phyloP scores from a whole-genome alignment of 2,797 vertebrate species.

The Perdix hodgsoniae region DNA sequence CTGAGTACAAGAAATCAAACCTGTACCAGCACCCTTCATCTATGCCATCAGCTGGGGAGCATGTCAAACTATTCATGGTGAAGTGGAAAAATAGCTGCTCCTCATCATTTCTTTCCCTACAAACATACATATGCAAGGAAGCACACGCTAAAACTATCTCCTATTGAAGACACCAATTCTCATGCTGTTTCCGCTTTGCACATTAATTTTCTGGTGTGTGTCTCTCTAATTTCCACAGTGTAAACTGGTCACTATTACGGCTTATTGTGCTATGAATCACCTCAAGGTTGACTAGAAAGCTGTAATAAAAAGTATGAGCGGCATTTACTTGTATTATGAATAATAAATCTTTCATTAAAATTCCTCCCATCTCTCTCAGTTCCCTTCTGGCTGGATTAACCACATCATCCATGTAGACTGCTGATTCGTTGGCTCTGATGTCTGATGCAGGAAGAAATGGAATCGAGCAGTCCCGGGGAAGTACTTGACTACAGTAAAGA shows the following conservation, averaged over 20 bases:
- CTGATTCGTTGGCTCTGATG: neutral
- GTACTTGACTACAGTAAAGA: neutral
- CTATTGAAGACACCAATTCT: neutral
- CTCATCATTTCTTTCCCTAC: neutral
- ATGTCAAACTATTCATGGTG: neutral
- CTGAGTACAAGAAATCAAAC: neutral
- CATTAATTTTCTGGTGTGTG: neutral
- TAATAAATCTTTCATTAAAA: slow-evolving; percentile 32
- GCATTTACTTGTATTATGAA: slow-evolving; percentile 2
- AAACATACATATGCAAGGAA: neutral
- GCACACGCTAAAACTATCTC: neutral
- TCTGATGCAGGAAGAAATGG: neutral
- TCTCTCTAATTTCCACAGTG: neutral
- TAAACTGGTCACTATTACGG: neutral
- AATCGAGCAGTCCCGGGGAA: neutral
- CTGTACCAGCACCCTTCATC: neutral
- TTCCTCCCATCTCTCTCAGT: neutral
- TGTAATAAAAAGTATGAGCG: neutral
- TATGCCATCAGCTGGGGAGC: neutral
- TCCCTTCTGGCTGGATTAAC: slow-evolving; percentile 34
- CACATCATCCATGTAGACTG: neutral
- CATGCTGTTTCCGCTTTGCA: neutral
- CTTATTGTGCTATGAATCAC: neutral
- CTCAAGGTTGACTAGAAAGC: neutral
- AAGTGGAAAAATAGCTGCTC: neutral